These are phyloP conservation scores for Lordiphosa collinella DNA, from an alignment of 1,140 invertebrate species.

Conservation along the genomic window DNA sequence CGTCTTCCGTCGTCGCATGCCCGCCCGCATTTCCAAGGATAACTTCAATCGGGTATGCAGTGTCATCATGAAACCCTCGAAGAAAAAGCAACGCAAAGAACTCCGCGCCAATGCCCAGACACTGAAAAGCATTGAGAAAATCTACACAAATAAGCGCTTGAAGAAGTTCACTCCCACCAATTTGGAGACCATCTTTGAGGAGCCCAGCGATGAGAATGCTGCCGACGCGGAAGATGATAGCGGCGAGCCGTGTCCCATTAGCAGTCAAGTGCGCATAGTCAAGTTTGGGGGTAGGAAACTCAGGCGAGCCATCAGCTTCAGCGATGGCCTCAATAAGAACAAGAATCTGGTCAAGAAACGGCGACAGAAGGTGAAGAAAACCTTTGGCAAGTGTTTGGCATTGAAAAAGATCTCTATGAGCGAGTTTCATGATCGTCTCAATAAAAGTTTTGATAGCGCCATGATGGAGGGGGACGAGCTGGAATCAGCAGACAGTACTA, in stretches of 20 bases:
- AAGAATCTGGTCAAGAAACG: slow-evolving; percentile 64
- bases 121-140: slow-evolving; percentile 66
- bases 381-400: slow-evolving; percentile 56
- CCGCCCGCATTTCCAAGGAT: slow-evolving; percentile 58
- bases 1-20: slow-evolving; percentile 56
- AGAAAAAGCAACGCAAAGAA: slow-evolving; percentile 53
- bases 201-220: slow-evolving; percentile 59
- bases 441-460: slow-evolving; percentile 65
- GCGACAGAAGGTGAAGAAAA: slow-evolving; percentile 71
- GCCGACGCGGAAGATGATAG: slow-evolving; percentile 55
- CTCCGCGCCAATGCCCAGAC: slow-evolving; percentile 52
- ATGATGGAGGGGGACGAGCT: slow-evolving; percentile 57
- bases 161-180: slow-evolving; percentile 67
- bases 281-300: slow-evolving; percentile 59
- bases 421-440: slow-evolving; percentile 68
- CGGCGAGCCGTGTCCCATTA: slow-evolving; percentile 45
- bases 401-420: slow-evolving; percentile 67
- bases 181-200: slow-evolving; percentile 74
- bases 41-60: slow-evolving; percentile 63
- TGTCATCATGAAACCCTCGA: slow-evolving; percentile 55
- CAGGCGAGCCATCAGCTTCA: slow-evolving; percentile 55
- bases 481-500: neutral
- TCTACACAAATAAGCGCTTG: slow-evolving; percentile 62
- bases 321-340: slow-evolving; percentile 68
- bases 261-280: slow-evolving; percentile 51